Evolutionary conservation across 2,797 vertebrate species (phyloP), one percentile per base, ranked within the genome.

Genomic region (Dipus sagitta): DNA sequence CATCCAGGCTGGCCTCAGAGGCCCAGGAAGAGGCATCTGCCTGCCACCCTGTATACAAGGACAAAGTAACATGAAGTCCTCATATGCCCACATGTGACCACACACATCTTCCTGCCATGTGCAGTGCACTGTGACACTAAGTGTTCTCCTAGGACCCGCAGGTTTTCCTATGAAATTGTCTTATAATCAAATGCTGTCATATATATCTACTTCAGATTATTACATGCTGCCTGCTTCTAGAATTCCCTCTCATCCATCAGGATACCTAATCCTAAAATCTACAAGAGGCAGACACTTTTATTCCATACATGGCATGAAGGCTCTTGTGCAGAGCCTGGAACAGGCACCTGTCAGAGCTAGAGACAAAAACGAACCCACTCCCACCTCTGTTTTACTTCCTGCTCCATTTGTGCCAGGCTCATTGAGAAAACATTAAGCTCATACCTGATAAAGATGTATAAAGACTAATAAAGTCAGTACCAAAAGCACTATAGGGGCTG

Each of bases 61-160:
- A 9, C n/a, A 6, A 21, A 14, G 28, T 34, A 34, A 42, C 8
- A 7, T 0, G 10, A 58, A 11, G 0, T 0, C 20, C 6, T 7
- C 67, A 14, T 6, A 26, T 6, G 2, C 30, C 7, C 3, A 10
- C 14, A 34, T 14, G 21, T n/a, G 17, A 67, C 28, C 52, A 62
- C 38, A 20, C 18, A 20, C 8, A 26, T 23, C 12, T 4, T 23
- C 2, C 0, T 13, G 18, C 34, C n/a, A 54, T 1, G 0, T 0
- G 1, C 9, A 38, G 32, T 0, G 2, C 21, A 13, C 24, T 21
- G 26, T 32, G 21, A 12, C 34, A 5, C 54, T 24, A 26, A 24
- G 24, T 5, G 9, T 32, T 76, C 20, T 70, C 70, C 80, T 62
- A 8, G 0, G 1, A 17, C 11, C 64, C 6, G 24, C 23, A 67